Evolutionary conservation across 2,888 invertebrate genomes (phyloP).

Genomic region (Megastigmus dorsalis): DNA sequence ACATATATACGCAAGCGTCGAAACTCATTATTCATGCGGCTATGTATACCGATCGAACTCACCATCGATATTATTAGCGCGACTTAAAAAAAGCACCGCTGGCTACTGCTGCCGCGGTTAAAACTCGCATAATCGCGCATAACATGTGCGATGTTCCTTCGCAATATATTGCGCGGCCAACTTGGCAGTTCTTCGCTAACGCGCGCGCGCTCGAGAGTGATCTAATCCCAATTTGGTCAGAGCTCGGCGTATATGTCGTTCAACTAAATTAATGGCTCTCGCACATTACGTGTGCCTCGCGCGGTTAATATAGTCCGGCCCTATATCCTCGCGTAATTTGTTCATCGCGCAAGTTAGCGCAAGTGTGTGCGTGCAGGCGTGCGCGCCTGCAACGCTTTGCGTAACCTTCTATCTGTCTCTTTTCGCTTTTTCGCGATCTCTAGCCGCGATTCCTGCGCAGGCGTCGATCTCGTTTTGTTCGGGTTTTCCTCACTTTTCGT

Average conservation of each 20-base stretch:
- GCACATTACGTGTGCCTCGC: slow-evolving; percentile 42
- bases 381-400: slow-evolving; percentile 11
- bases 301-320: slow-evolving; percentile 49
- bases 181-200: no score
- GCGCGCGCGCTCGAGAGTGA: slow-evolving; percentile 14
- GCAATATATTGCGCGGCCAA: slow-evolving; percentile 14
- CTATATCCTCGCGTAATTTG: slow-evolving; percentile 51
- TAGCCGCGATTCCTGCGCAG: no score
- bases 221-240: slow-evolving; percentile 54
- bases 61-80: not conserved
- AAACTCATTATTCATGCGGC: slow-evolving; percentile 34
- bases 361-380: no score
- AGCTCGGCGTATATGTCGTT: slow-evolving; percentile 29
- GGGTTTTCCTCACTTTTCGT: not conserved
- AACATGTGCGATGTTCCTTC: slow-evolving; percentile 27
- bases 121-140: slow-evolving; percentile 34
- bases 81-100: not conserved
- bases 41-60: no score
- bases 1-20: no score
- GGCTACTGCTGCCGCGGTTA: slow-evolving; percentile 22
- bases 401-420: not conserved
- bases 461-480: no score
- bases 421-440: no score
- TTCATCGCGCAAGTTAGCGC: slow-evolving; percentile 22
- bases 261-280: slow-evolving; percentile 50